Evolutionary conservation across 2,113 vertebrate species (phyloP), one percentile per base, ranked within the genome.

Genomic region (Monarcha castaneiventris): DNA sequence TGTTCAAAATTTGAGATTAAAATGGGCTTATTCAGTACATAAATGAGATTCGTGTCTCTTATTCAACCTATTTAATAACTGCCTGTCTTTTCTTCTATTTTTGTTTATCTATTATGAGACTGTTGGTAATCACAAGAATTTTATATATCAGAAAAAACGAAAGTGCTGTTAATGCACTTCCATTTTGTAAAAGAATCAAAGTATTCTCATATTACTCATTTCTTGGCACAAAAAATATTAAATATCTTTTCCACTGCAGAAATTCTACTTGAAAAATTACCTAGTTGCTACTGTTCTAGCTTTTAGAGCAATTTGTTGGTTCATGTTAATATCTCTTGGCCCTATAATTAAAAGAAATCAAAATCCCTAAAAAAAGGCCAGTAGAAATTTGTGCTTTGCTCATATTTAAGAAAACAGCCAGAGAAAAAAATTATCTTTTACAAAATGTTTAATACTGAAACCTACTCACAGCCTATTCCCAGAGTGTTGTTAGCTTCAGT

Each of bases 221-320:
- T 83, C 67, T 91, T 93, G 87, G 91, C 87, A 85, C 37, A 82
- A 51, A 3, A 75, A 92, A 58, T 51, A 87, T 49, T n/a, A 87
- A 87, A 49, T 87, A 89, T 43, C 51, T 96, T 93, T 95, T 89
- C 66, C 41, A 77, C 44, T 79, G 63, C 82, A 75, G 51, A 95
- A 91, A 82, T 87, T 69, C 44, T 62, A 39, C 27, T 89, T 68
- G 26, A 93, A 90, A 94, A 76, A 55, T 37, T 67, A 77, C 68
- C 64, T 86, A 43, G 39, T 58, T 73, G 58, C 78, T 91, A 69
- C 77, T 84, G 46, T 76, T 77, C 29, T 76, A 89, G 75, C 23
- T 81, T 95, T 51, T 7, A 43, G 46, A 80, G 37, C 29, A 77
- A 77, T 90, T 76, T 83, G 10, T 61, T 83, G 25, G 11, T 51